Conservation (phyloP, 2,888 invertebrate species). For the Epinotia brunnichana region DNA sequence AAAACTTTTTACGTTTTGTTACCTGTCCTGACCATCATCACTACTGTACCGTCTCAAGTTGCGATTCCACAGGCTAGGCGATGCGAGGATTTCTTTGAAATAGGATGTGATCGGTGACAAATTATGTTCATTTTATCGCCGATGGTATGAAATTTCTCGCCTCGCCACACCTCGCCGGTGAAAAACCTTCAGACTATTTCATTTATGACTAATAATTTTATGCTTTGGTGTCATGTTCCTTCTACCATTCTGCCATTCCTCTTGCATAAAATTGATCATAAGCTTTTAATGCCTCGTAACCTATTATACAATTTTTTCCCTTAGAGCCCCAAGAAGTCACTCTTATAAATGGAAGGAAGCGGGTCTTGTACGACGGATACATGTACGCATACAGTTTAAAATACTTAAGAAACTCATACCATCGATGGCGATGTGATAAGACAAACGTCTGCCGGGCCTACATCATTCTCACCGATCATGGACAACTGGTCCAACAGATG, state of each 20-base stretch:
- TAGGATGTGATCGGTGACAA: too few species aligned
- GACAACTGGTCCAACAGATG: conserved; percentile 40
- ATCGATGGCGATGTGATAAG: conserved; percentile 46
- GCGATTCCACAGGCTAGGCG: not conserved
- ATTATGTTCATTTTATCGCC: too few species aligned
- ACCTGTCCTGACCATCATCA: too few species aligned
- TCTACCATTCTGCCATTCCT: not conserved
- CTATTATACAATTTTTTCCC: not conserved
- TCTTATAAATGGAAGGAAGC: conserved; percentile 13
- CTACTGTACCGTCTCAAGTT: not conserved
- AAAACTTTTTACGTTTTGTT: not conserved
- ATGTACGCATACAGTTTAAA: conserved; percentile 41
- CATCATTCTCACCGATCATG: conserved; percentile 35
- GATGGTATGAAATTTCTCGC: too few species aligned
- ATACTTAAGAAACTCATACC: conserved; percentile 9
- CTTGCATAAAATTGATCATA: not conserved
- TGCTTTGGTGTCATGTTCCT: not conserved
- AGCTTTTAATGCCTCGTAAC: not conserved
- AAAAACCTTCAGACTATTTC: too few species aligned
- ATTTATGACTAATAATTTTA: not conserved
- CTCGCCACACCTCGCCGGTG: too few species aligned
- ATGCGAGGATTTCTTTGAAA: not conserved
- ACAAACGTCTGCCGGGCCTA: conserved; percentile 46
- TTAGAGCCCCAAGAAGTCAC: conserved; percentile 10
- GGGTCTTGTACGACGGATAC: conserved; percentile 5